Evolutionary conservation across 2,113 vertebrate species (phyloP).

Genomic region (Thermophis baileyi): DNA sequence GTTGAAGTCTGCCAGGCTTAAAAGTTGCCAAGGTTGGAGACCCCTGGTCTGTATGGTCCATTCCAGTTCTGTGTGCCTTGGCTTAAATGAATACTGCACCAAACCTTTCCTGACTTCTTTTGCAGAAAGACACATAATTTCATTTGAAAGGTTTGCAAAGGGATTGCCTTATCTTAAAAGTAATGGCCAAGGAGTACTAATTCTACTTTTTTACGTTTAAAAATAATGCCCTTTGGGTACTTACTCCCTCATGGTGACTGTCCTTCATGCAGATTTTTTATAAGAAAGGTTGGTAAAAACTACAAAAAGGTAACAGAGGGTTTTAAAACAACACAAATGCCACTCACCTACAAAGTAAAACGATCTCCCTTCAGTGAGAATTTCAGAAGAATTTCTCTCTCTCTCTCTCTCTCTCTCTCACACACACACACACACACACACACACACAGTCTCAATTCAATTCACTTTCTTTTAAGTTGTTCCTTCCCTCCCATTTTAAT

Average conservation of each 20-base stretch:
- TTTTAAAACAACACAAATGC: neutral
- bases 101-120: neutral
- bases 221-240: neutral
- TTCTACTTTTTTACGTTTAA: neutral
- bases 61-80: neutral
- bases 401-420: too few species aligned
- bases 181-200: neutral
- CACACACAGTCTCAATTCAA: neutral
- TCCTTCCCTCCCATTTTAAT: neutral
- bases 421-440: neutral
- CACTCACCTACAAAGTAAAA: neutral
- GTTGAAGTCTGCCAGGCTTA: too few species aligned
- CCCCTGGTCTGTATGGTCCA: neutral
- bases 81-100: neutral
- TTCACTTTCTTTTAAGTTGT: neutral
- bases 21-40: too few species aligned
- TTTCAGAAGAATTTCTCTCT: neutral
- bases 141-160: neutral
- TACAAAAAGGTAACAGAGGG: neutral
- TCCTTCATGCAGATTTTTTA: neutral
- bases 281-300: neutral
- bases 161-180: neutral
- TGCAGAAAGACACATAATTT: neutral
- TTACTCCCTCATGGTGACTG: neutral
- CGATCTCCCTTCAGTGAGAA: neutral